A percentile compares a stretch with the other conserved stretches of the same genome.
These are phyloP conservation scores for Euphonia xanthogaster DNA, from an alignment of 2,797 vertebrate genomes.

Conservation along the genomic window DNA sequence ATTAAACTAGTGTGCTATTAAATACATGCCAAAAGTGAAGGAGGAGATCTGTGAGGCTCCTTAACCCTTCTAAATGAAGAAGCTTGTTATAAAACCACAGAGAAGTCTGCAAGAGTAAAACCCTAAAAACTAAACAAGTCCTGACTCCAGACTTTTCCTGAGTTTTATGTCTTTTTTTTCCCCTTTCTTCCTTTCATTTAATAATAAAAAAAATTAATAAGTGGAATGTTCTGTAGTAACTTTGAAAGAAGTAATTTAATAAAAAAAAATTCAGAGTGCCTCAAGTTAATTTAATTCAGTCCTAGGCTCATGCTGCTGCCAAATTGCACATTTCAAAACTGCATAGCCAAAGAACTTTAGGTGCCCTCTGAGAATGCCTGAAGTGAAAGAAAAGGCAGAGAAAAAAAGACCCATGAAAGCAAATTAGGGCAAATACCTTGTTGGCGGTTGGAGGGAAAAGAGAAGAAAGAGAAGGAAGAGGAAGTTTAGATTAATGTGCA, in stretches of 20 bases:
- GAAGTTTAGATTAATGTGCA: conserved; percentile 69
- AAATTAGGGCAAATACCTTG: conserved; percentile 72
- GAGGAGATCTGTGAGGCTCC: not conserved
- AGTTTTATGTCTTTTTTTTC: conserved; percentile 20
- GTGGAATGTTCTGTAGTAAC: conserved; percentile 72
- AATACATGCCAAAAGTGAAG: not conserved
- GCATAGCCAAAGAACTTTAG: conserved; percentile 75
- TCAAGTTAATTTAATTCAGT: conserved; percentile 82
- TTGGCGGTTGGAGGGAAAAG: conserved; percentile 40
- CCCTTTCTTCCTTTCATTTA: conserved; percentile 50
- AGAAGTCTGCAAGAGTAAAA: conserved; percentile 27
- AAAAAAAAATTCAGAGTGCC: conserved; percentile 77
- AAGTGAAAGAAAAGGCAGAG: conserved; percentile 45
- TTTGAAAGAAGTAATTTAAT: conserved; percentile 80
- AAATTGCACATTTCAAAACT: conserved; percentile 79
- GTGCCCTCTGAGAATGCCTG: conserved; percentile 76
- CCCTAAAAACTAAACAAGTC: conserved; percentile 48
- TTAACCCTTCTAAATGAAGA: not conserved
- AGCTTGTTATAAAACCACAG: conserved; percentile 8
- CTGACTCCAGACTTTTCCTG: conserved; percentile 32
- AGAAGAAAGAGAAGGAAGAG: conserved; percentile 53
- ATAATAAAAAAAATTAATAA: conserved; percentile 72
- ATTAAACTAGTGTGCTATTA: not conserved
- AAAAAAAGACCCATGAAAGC: conserved; percentile 63
- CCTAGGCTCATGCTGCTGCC: conserved; percentile 70